Evolutionary conservation across 2,113 vertebrate genomes (phyloP), one percentile per base, ranked within the genome.

Genomic region (Benitochromis conjunctus): DNA sequence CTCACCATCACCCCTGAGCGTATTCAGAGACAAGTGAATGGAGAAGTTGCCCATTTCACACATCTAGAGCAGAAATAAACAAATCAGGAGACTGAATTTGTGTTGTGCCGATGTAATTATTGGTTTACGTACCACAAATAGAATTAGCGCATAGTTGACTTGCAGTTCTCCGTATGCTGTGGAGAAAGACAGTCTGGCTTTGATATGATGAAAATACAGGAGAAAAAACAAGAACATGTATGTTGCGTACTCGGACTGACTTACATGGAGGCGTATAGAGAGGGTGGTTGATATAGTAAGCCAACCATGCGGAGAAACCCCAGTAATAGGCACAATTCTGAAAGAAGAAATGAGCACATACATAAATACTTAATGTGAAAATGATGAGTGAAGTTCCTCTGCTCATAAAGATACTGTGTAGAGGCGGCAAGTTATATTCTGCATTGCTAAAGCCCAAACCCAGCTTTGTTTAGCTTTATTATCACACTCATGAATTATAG

Each of bases 271-370:
- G 97, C 48, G 97, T 98, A 88, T 98, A 98, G 80, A 98, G 97
- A 82, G 97, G 97, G 84, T 98, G 97, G 93, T 98, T 98, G 90
- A 98, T 97, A 64, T 97, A 97, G 89, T 97, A 98, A 31, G 97
- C 97, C 91, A 98, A 90, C 97, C 97, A 98, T 76, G 97, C 97
- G 86, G 97, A 96, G 95, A 97, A 98, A 11, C 97, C 96, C 97
- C 97, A 98, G 91, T 98, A 98, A 95, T 97, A 98, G 6, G 95
- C 91, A 89, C 97, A 98, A 90, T 98, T 98, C 97, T 98, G 93
- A 86, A 90, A 94, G 90, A 93, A 5, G 89, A 88, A 41, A 71
- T 31, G 71, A 82, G 51, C 54, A 81, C 16, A 53, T 51, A 14
- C 36, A 78, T 11, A 53, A 36, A 26, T 41, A 21, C 24, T 74